Base-by-base conservation (phyloP, 2,888 invertebrate species). In the Drosophila pseudotalamancana region DNA sequence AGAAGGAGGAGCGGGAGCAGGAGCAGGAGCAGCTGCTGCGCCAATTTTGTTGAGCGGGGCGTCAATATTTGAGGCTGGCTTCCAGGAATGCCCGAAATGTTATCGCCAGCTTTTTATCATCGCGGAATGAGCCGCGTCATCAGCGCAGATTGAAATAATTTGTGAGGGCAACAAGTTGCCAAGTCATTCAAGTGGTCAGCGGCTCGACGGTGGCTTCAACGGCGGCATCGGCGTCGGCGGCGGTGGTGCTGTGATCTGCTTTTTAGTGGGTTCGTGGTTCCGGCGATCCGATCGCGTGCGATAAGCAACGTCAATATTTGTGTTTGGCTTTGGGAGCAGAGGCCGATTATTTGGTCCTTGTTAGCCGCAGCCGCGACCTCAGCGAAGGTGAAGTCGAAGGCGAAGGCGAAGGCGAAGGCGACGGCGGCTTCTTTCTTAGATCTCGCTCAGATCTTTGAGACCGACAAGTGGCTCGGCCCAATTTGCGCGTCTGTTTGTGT, bases 241-340 rank as follows among this genome's bases (percentile, higher is more conserved):
- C 9, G 25, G 6, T 43, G 27, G 27, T 29, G 43, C 62, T 73
- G 42, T 67, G 71, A 69, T 63, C 64, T 63, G 43, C 32, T 29
- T 29, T 48, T 50, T 31, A 21, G 31, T 63, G 65, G n/a, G 57
- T 56, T 54, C 14, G 43, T 31, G 49, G 27, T 35, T 29, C 37
- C 27, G 37, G 53, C 76, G 80, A 80, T 80, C 80, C 76, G 80
- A 80, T 80, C 80, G 80, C 80, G 80, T 80, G 80, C 80, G 87
- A 84, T 84, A 84, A 84, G 77, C 84, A 84, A 75, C 67, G 87
- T 84, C 80, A 83, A 83, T 83, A 86, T 84, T 84, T 84, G 87
- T 84, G 69, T 81, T 84, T 75, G 59, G 73, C 68, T 57, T 65
- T 63, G 62, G 61, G 74, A 72, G 66, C 66, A 67, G 53, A 53